These are phyloP conservation scores for Stictonetta naevosa DNA, from an alignment of 2,113 vertebrate genomes.

Conservation along the genomic window DNA sequence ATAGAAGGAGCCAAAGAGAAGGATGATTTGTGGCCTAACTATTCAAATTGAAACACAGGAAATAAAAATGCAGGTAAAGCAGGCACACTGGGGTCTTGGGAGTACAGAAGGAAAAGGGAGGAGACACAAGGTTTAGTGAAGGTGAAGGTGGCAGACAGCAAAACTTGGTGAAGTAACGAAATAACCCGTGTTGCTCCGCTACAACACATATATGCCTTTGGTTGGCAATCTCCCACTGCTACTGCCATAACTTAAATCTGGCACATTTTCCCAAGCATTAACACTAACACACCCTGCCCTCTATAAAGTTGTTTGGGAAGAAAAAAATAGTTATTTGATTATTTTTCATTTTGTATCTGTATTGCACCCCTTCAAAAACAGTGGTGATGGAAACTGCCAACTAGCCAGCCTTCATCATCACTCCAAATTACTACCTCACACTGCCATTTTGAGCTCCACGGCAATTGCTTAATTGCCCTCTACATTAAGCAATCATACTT, in stretches of 20 bases:
- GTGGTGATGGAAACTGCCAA: background rate
- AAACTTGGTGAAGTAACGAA: background rate
- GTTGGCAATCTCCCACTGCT: background rate
- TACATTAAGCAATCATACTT: background rate
- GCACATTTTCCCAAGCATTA: background rate
- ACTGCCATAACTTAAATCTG: background rate
- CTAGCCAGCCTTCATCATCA: background rate
- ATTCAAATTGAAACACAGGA: background rate
- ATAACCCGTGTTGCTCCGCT: background rate
- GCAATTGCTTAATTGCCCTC: background rate
- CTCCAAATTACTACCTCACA: background rate
- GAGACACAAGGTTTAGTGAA: background rate
- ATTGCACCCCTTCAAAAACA: background rate
- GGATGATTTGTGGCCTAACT: background rate
- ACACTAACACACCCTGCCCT: background rate
- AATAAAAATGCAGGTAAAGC: background rate
- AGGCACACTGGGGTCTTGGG: background rate
- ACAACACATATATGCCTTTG: accelerated
- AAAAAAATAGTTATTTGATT: background rate
- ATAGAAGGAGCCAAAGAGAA: background rate
- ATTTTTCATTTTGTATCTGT: background rate
- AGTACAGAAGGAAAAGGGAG: background rate
- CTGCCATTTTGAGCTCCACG: background rate
- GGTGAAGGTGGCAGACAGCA: background rate
- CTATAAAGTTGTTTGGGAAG: background rate